Evolutionary conservation across 2,888 invertebrate genomes (phyloP).

Genomic region (Leptinotarsa rubiginosa): DNA sequence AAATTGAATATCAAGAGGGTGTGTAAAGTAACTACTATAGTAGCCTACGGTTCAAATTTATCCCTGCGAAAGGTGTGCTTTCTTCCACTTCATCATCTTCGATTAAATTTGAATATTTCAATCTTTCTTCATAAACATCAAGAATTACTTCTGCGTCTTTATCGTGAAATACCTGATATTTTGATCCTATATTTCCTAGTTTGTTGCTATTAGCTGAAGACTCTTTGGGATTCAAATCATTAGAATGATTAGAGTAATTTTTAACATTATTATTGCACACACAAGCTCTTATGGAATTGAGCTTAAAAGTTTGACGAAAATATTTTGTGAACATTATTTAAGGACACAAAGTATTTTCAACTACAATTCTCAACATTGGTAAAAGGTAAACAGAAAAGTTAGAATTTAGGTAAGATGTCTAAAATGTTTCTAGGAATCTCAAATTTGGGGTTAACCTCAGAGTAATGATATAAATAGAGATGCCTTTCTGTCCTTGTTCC

Average conservation of each 20-base stretch:
- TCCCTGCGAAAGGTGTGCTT: constrained; percentile 73
- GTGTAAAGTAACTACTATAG: not conserved
- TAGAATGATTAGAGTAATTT: not conserved
- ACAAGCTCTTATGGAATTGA: constrained; percentile 19
- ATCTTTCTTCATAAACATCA: constrained; percentile 78
- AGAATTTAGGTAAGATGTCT: no score
- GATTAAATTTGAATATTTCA: constrained; percentile 57
- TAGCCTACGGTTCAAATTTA: constrained; percentile 70
- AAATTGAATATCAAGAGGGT: not conserved
- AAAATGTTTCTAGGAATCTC: no score
- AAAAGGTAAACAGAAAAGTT: no score
- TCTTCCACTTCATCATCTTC: constrained; percentile 58
- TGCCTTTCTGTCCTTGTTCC: no score
- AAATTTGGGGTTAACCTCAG: no score
- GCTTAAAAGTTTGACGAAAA: not conserved
- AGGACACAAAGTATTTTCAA: not conserved
- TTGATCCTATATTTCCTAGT: constrained; percentile 61
- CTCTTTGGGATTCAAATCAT: not conserved
- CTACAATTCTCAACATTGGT: no score
- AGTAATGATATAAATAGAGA: no score
- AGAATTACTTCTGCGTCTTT: constrained; percentile 77
- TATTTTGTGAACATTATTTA: constrained; percentile 12
- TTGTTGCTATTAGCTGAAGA: constrained; percentile 7
- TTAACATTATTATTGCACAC: not conserved
- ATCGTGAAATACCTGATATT: constrained; percentile 79